These are phyloP conservation scores for Centruroides sculpturatus DNA, from an alignment of 1,140 invertebrate genomes.

Conservation along the genomic window DNA sequence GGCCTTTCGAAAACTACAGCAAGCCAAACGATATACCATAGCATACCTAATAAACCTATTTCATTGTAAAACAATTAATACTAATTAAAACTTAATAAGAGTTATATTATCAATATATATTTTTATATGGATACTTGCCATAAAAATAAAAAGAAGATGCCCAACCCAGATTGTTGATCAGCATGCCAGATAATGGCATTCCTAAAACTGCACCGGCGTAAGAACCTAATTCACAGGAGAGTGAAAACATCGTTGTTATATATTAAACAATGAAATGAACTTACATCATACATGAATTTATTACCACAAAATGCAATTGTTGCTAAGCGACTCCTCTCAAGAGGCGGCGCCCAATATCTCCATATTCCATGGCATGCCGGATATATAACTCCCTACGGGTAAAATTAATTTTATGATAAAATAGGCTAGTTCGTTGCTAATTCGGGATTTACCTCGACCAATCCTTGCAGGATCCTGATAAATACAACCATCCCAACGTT, in stretches of 20 bases:
- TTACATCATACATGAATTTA: not conserved
- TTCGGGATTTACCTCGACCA: conserved; percentile 69
- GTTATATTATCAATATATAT: not conserved
- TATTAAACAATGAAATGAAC: not conserved
- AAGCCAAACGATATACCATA: conserved; percentile 81
- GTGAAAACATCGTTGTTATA: not conserved
- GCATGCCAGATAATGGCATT: conserved; percentile 83
- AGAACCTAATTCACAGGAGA: conserved; percentile 45
- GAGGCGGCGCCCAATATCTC: conserved; percentile 96
- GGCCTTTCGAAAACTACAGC: conserved; percentile 91
- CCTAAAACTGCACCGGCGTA: conserved; percentile 92
- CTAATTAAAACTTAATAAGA: no score
- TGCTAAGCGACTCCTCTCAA: conserved; percentile 89
- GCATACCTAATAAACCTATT: conserved; percentile 27
- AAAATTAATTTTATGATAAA: not conserved
- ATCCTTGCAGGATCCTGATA: conserved; percentile 82
- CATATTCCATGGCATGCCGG: conserved; percentile 99
- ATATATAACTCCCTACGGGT: conserved; percentile 89
- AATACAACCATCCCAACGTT: conserved; percentile 64
- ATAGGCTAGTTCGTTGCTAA: not conserved
- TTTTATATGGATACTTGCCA: conserved; percentile 38
- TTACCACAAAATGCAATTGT: conserved; percentile 86
- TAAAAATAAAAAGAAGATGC: conserved; percentile 96
- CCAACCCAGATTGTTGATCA: conserved; percentile 80
- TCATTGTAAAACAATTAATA: not conserved